Evolutionary conservation across 2,888 invertebrate species (phyloP).

Genomic region (Chrysopilus asiliformis): DNA sequence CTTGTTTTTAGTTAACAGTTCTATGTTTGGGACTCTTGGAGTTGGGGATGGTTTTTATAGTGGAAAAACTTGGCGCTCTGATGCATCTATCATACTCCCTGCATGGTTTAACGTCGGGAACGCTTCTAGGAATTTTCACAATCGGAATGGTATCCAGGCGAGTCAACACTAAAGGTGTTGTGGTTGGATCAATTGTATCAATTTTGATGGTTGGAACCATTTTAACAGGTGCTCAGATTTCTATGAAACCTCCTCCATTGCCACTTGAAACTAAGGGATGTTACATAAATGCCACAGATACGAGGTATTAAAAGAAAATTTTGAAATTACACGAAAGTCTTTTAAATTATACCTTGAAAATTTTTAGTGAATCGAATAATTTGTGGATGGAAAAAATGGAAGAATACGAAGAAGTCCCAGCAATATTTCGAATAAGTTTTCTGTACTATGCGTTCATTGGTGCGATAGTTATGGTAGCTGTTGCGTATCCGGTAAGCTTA

Average conservation of each 20-base stretch:
- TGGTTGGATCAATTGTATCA: constrained; percentile 41
- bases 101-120: constrained; percentile 51
- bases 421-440: constrained; percentile 47
- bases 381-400: constrained; percentile 2
- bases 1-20: constrained; percentile 36
- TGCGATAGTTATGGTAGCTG: constrained; percentile 42
- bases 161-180: constrained; percentile 46
- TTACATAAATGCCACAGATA: too few species aligned
- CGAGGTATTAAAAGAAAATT: too few species aligned
- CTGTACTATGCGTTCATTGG: constrained; percentile 55
- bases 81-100: constrained; percentile 50
- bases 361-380: too few species aligned
- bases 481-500: constrained; percentile 49
- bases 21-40: constrained; percentile 40
- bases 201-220: constrained; percentile 39
- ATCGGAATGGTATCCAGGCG: constrained; percentile 54
- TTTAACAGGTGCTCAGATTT: constrained; percentile 40
- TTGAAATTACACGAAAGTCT: too few species aligned
- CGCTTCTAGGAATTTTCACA: constrained; percentile 51
- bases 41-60: constrained; percentile 42
- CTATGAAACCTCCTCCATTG: constrained; percentile 25
- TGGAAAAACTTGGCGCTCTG: constrained; percentile 50
- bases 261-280: constrained; percentile 14
- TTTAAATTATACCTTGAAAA: too few species aligned
- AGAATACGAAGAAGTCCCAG: constrained; percentile 9